Percentiles rank a stretch among this genome's conserved stretches.
These are phyloP conservation scores for Halcyon badia DNA, from an alignment of 2,797 vertebrate species.

Conservation along the genomic window DNA sequence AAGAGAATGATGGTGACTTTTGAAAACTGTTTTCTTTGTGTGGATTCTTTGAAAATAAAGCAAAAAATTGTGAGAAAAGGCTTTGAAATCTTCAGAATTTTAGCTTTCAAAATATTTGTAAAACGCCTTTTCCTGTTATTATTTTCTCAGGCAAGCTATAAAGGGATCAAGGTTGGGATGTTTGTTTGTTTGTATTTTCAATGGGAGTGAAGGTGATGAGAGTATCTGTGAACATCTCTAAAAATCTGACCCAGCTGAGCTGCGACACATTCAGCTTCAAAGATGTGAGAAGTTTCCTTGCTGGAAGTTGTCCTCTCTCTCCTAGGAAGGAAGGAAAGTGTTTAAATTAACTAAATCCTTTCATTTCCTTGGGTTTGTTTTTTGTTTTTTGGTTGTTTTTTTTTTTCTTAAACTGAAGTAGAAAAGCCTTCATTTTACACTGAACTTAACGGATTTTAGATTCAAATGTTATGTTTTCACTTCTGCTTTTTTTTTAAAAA, in stretches of 20 bases:
- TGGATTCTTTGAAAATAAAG: slow-evolving; percentile 26
- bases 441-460: not conserved
- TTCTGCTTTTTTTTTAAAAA: not conserved
- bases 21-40: not conserved
- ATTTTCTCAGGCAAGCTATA: not conserved
- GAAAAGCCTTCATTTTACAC: not conserved
- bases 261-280: not conserved
- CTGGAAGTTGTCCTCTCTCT: not conserved
- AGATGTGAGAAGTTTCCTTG: not conserved
- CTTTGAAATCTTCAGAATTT: slow-evolving; percentile 42
- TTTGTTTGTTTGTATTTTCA: slow-evolving; percentile 24
- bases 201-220: not conserved
- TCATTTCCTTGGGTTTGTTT: not conserved
- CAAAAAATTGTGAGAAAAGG: not conserved
- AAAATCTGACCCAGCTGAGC: not conserved
- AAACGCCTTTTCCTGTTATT: not conserved
- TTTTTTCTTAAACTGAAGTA: not conserved
- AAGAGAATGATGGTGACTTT: not conserved
- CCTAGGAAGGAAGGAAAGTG: not conserved
- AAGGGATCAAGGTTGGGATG: not conserved
- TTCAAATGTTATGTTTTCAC: not conserved
- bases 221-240: not conserved
- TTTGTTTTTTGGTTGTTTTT: not conserved
- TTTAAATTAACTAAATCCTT: not conserved
- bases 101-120: slow-evolving; percentile 61